Conservation (phyloP, 2,113 vertebrate species). For the Malurus cyaneus region DNA sequence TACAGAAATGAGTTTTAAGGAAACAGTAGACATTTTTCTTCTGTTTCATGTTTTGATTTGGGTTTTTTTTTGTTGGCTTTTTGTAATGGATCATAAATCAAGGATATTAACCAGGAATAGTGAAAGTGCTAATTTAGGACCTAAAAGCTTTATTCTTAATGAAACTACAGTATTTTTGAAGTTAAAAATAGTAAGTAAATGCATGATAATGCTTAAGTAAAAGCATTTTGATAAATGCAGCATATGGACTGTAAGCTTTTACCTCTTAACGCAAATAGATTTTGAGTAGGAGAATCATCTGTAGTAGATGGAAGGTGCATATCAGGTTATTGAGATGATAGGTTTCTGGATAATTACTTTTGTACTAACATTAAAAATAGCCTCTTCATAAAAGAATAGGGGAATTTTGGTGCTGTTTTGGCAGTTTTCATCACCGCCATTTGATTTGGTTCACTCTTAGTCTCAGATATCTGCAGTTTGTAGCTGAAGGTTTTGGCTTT, state of each 20-base stretch:
- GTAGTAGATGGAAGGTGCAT: neutral
- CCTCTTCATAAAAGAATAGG: neutral
- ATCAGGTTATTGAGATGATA: neutral
- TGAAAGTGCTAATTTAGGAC: neutral
- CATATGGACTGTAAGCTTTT: neutral
- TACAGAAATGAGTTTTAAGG: neutral
- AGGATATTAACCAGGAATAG: neutral
- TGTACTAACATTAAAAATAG: neutral
- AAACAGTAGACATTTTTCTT: conserved; percentile 9
- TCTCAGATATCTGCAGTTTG: neutral
- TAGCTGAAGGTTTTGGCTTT: neutral
- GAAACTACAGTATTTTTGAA: neutral
- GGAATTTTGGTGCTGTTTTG: neutral
- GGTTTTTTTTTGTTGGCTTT: neutral
- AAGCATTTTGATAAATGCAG: neutral
- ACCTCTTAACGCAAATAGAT: neutral
- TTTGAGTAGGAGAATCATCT: neutral
- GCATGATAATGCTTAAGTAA: fast-evolving
- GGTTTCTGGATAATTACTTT: neutral
- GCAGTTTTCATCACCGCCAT: neutral
- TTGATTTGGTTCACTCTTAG: neutral
- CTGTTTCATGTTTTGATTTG: neutral
- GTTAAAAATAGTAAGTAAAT: neutral
- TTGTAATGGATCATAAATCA: neutral
- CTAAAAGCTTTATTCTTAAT: neutral